These are phyloP conservation scores for Potamarius usumacintae DNA, from an alignment of 2,113 vertebrate genomes.

Conservation along the genomic window DNA sequence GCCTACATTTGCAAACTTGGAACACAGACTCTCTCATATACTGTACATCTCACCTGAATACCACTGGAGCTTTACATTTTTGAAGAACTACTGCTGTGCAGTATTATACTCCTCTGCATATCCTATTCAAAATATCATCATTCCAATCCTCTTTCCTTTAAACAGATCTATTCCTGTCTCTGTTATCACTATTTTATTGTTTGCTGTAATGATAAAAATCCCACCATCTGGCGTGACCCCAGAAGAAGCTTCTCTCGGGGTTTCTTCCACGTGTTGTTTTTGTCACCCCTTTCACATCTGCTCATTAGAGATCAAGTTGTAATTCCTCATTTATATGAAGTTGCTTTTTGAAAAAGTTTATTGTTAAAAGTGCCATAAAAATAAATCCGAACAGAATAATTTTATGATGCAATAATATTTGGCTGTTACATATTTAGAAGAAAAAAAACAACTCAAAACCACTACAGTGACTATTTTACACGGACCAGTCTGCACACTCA, in stretches of 20 bases:
- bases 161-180: neutral
- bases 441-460: neutral
- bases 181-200: neutral
- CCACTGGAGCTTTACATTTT: neutral
- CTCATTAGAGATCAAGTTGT: neutral
- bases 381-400: neutral
- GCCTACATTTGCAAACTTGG: neutral
- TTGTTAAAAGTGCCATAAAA: neutral
- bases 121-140: neutral
- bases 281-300: neutral
- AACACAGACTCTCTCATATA: neutral
- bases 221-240: neutral
- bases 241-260: neutral
- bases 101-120: neutral
- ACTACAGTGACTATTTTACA: neutral
- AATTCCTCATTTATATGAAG: neutral
- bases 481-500: neutral
- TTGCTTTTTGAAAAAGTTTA: neutral
- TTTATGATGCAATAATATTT: neutral
- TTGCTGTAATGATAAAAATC: neutral
- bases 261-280: neutral
- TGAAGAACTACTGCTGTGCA: no score
- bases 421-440: neutral
- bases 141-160: neutral
- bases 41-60: neutral